These are phyloP conservation scores for Glyptemys insculpta DNA, from an alignment of 2,797 vertebrate genomes.

Conservation along the genomic window DNA sequence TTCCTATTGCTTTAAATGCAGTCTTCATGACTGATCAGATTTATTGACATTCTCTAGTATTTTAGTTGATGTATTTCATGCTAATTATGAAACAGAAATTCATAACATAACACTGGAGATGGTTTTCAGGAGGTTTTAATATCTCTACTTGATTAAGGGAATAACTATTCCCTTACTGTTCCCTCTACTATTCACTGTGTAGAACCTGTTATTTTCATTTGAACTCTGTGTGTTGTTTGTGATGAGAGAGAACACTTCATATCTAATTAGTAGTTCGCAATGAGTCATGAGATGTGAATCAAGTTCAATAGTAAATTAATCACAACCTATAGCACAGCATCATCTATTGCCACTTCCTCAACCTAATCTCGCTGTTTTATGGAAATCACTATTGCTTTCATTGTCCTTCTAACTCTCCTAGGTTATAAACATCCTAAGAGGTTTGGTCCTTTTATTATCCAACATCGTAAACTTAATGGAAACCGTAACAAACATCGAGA, in stretches of 20 bases:
- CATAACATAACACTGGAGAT: background rate
- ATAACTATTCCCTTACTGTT: background rate
- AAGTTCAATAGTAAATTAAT: background rate
- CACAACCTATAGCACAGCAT: background rate
- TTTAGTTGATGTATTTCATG: background rate
- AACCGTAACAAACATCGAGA: background rate
- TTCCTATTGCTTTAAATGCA: background rate
- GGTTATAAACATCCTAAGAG: background rate
- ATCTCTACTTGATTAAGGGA: conserved; percentile 2
- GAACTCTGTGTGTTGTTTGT: background rate
- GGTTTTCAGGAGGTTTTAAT: background rate
- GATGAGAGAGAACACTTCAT: background rate
- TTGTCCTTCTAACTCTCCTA: background rate
- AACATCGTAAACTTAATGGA: background rate
- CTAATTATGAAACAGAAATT: background rate
- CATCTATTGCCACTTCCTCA: background rate
- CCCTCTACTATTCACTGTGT: background rate
- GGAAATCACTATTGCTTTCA: conserved; percentile 1
- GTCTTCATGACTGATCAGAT: background rate
- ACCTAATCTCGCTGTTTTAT: background rate
- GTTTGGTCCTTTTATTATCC: conserved; percentile 7
- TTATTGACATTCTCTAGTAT: background rate
- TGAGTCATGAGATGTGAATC: conserved; percentile 20
- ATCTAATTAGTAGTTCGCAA: conserved; percentile 3
- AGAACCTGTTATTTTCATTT: conserved; percentile 8